Conservation (phyloP, 1,140 invertebrate genomes). For the Orius insidiosus region DNA sequence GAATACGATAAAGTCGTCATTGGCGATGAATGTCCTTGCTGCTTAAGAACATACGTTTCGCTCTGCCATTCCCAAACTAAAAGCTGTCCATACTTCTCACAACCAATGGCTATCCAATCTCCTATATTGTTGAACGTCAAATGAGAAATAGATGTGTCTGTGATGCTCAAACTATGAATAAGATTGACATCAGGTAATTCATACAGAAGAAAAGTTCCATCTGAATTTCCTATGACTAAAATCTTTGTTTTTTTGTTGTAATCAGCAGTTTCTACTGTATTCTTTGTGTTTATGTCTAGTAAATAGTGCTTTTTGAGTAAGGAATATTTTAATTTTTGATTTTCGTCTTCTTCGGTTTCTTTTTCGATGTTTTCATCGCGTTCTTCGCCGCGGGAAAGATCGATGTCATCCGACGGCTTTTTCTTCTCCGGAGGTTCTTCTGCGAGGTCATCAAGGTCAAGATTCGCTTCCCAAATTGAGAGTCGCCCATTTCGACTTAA, state of each 20-base stretch:
- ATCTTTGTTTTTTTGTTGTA: conserved; percentile 65
- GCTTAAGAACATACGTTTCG: conserved; percentile 95
- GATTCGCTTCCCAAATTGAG: conserved; percentile 74
- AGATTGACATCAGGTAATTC: conserved; percentile 84
- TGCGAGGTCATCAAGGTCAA: conserved; percentile 33
- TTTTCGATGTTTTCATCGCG: conserved; percentile 27
- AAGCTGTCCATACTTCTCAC: conserved; percentile 67
- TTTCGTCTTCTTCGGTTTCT: conserved; percentile 18
- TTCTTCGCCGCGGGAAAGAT: conserved; percentile 29
- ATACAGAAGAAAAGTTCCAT: conserved; percentile 74
- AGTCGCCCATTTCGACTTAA: conserved; percentile 45
- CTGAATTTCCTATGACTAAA: conserved; percentile 63
- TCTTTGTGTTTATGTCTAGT: conserved; percentile 40
- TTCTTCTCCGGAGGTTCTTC: conserved; percentile 27
- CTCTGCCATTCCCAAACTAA: conserved; percentile 99
- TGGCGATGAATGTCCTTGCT: conserved; percentile 82
- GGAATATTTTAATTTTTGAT: conserved; percentile 44
- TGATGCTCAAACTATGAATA: conserved; percentile 62
- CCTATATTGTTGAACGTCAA: conserved; percentile 69
- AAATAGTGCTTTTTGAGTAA: conserved; percentile 46
- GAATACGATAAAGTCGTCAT: conserved; percentile 82
- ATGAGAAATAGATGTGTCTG: conserved; percentile 59
- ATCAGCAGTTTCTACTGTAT: conserved; percentile 51
- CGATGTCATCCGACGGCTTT: conserved; percentile 36
- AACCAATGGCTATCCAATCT: conserved; percentile 89